These are phyloP conservation scores for Tyria jacobaeae DNA, from an alignment of 2,888 invertebrate genomes.

Conservation along the genomic window DNA sequence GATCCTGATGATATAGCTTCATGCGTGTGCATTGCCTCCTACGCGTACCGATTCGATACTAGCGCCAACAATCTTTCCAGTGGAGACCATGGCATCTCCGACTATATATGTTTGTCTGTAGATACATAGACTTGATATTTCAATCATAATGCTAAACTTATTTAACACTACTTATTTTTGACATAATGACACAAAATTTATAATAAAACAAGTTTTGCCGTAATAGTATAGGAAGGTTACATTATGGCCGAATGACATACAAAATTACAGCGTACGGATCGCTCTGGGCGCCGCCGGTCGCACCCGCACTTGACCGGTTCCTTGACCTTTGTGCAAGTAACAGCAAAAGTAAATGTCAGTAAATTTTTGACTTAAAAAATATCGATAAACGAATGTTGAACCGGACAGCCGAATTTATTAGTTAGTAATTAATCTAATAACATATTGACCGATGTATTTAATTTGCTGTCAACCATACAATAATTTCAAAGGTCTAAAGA, in stretches of 20 bases:
- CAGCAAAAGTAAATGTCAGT: conserved; percentile 14
- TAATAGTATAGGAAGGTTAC: background rate
- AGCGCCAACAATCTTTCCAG: no score
- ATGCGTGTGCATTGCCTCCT: no score
- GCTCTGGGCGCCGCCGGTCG: conserved; percentile 8
- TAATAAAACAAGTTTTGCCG: conserved; percentile 9
- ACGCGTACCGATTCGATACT: no score
- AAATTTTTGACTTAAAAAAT: conserved; percentile 14
- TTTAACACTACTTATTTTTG: background rate
- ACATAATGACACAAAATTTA: background rate
- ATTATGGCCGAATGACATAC: background rate
- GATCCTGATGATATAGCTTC: no score
- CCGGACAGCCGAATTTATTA: conserved; percentile 2
- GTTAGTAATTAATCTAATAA: conserved; percentile 27
- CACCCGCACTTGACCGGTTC: conserved; percentile 17
- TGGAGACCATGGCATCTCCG: no score
- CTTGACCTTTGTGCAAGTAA: conserved; percentile 24
- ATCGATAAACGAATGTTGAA: conserved; percentile 8
- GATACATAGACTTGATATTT: no score
- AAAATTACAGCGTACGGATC: conserved; percentile 8
- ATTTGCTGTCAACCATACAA: background rate
- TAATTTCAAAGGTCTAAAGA: background rate
- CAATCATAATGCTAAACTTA: background rate
- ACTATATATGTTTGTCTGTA: no score
- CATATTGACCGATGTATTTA: conserved; percentile 15